A percentile compares a stretch with the other conserved stretches of the same genome.
These are phyloP conservation scores for Solenopsis fugax DNA, from an alignment of 1,140 invertebrate species.

Conservation along the genomic window DNA sequence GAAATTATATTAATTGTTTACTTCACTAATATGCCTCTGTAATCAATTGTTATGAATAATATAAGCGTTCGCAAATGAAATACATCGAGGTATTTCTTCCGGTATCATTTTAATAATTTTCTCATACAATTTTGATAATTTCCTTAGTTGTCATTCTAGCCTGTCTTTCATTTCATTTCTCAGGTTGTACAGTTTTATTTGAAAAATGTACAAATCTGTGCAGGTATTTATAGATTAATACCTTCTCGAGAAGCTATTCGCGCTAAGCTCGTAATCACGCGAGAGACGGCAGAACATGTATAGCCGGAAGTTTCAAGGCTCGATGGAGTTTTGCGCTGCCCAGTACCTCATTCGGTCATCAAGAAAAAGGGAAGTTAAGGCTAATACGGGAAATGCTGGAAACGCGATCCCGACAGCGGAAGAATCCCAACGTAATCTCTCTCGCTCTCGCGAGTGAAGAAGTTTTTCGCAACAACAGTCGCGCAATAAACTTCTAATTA, in stretches of 20 bases:
- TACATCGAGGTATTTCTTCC: background rate
- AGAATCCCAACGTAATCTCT: conserved; percentile 52
- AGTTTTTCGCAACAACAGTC: conserved; percentile 43
- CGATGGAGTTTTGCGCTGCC: background rate
- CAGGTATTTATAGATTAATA: background rate
- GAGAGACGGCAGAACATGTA: background rate
- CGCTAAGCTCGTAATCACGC: background rate
- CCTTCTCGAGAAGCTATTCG: background rate
- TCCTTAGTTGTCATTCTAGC: background rate
- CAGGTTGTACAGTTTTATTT: background rate
- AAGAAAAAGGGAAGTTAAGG: conserved; percentile 13
- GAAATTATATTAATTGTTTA: conserved; percentile 11
- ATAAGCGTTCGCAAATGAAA: background rate
- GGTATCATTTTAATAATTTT: too few species aligned
- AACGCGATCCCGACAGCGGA: conserved; percentile 8
- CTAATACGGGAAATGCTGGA: conserved; percentile 14
- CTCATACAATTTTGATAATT: background rate
- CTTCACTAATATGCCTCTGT: background rate
- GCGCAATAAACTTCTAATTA: conserved; percentile 66
- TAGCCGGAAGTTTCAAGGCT: conserved; percentile 15
- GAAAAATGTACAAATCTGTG: background rate
- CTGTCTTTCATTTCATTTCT: background rate
- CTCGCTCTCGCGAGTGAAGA: background rate
- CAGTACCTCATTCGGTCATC: background rate
- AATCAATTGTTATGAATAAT: conserved; percentile 1